Evolutionary conservation across 2,888 invertebrate species (phyloP).

Genomic region (Cancer borealis): DNA sequence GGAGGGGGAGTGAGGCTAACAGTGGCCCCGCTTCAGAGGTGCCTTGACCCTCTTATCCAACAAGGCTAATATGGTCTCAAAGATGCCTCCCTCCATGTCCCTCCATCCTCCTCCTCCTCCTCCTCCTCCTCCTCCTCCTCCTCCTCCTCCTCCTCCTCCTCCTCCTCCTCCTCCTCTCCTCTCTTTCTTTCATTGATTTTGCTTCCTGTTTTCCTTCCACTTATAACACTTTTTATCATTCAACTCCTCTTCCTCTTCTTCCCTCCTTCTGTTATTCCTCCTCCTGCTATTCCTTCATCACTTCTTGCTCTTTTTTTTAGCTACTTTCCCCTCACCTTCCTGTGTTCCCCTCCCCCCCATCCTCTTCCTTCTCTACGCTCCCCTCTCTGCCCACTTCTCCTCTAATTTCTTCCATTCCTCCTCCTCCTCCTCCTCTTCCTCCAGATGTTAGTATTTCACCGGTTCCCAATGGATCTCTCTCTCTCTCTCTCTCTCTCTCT

Average conservation of each 20-base stretch:
- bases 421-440: not conserved
- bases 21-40: not conserved
- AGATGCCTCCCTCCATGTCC: not conserved
- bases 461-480: constrained; percentile 17
- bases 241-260: not conserved
- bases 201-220: not conserved
- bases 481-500: constrained; percentile 14
- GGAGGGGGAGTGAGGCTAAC: no score
- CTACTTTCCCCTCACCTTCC: no score
- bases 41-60: not conserved
- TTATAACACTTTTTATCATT: not conserved
- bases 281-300: not conserved
- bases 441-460: not conserved
- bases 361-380: not conserved
- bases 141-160: not conserved
- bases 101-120: not conserved
- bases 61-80: not conserved
- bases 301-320: no score
- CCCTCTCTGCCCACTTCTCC: not conserved
- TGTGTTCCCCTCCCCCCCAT: not conserved
- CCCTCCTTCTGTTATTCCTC: not conserved
- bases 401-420: not conserved
- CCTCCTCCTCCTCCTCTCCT: not conserved
- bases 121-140: not conserved
- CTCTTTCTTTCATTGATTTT: not conserved